Base-by-base conservation (phyloP, 2,797 vertebrate species). In the Hypotaenidia okinawae region DNA sequence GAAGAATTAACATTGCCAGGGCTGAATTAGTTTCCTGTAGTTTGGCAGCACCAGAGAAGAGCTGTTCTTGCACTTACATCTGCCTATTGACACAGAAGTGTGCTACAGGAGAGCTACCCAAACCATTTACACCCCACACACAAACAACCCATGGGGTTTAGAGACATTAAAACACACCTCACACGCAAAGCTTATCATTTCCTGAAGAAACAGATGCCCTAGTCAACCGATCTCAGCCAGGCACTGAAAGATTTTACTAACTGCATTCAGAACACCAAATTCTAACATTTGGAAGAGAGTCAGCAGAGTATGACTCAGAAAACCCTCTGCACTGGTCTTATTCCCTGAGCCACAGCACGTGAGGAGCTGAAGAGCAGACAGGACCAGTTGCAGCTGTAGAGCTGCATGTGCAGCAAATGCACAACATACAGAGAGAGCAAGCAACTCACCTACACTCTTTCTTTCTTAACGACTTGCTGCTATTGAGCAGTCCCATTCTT, bases 61-160 rank as follows among this genome's bases (percentile, higher is more conserved):
- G 52, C 37, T 9, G 9, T 2, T 30, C 51, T 30, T 4, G 25
- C 30, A 9, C 30, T 41, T 13, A 52, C 4, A 33, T 11, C 80
- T 16, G 58, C 51, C 68, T n/a, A 6, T 4, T 16, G 12, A 8
- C 33, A 10, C 23, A 8, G 7, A 13, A 24, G 10, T 0, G 6
- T 2, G 24, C 24, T 3, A 4, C 21, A 2, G 27, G 6, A 33
- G 13, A 59, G n/a, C 15, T 6, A 13, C 52, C 47, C 37, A 7
- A 22, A 10, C 23, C 13, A 8, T 4, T 33, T 19, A 6, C 5
- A 21, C 22, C 12, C 17, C n/a, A 39, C 18, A 5, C 4, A 11
- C 0, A 35, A 25, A 63, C 37, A 41, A 19, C 8, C 1, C 24
- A 5, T 3, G 3, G 33, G 11, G 5, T n/a, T 35, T 32, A 24